Evolutionary conservation across 2,888 invertebrate species (phyloP), one percentile per base, ranked within the genome.

Genomic region (Drosophila leonis): DNA sequence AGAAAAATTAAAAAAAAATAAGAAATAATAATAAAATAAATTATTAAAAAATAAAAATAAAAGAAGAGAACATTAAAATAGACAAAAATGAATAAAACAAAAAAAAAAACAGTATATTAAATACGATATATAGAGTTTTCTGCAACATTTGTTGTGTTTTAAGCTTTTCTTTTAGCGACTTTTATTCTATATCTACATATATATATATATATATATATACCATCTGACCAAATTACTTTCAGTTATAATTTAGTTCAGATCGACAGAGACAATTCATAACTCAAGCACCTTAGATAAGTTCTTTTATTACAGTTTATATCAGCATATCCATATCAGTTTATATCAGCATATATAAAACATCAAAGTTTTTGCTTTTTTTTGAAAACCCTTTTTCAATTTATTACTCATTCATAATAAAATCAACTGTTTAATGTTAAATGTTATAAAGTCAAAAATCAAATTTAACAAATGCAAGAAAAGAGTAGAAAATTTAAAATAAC

Each of bases 361-460:
- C 52, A 12, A n/a, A 33, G 12, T 37, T 65, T 55, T 71, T 78
- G 68, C 76, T 27, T 59, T 56, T 70, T 60, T 75, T 79, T 74
- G 76, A 63, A 89, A 89, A 83, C 81, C 83, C 83, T 70, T 73
- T 88, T 83, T 75, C 18, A 64, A 63, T 83, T 89, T 83, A 75
- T 89, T 87, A 67, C 61, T 60, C 70, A 65, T 75, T 64, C 41
- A 72, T 57, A 73, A 65, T 71, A 73, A 73, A 80, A 66, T 73
- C 76, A 73, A 46, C 20, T 76, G 82, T 51, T 68, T 63, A 55
- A 57, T 7, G 42, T 66, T 65, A 52, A 76, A 63, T 74, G 48
- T 55, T 68, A 70, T 62, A 65, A 68, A 57, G 68, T 35, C 35
- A 35, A 59, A 67, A 56, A 68, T 56, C 24, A 64, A 52, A 56